Evolutionary conservation across 2,797 vertebrate species (phyloP).

Genomic region (Myiotriccus ornatus): DNA sequence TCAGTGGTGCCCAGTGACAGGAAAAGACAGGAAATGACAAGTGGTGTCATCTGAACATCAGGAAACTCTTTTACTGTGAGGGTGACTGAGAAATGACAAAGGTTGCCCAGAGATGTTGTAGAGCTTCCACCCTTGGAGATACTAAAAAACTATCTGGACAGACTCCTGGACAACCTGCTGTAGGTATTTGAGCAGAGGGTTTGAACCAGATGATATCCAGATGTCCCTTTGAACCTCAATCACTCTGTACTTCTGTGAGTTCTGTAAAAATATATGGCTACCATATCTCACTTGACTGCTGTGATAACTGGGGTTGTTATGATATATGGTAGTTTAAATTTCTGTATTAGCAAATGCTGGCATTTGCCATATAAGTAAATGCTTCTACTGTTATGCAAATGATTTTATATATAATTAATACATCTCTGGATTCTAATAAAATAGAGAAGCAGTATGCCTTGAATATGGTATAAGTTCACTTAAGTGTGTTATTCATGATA

Average conservation of each 20-base stretch:
- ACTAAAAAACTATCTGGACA: not conserved
- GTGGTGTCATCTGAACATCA: fast-evolving
- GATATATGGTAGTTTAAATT: not conserved
- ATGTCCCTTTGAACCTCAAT: not conserved
- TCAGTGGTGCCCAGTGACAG: not conserved
- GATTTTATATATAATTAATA: not conserved
- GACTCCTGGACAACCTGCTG: not conserved
- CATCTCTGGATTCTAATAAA: not conserved
- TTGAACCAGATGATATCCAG: not conserved
- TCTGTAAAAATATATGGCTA: not conserved
- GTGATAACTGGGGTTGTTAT: not conserved
- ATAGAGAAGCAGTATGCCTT: not conserved
- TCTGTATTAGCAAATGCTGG: not conserved
- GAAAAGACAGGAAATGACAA: not conserved
- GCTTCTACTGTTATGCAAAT: not conserved
- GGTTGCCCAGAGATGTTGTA: not conserved
- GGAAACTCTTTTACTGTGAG: not conserved
- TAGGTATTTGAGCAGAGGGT: not conserved
- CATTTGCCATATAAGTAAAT: not conserved
- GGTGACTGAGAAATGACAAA: not conserved
- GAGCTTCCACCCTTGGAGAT: not conserved
- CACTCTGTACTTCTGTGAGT: not conserved
- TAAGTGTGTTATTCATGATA: not conserved
- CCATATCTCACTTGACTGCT: not conserved
- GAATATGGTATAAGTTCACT: not conserved